Percentiles rank a stretch among this genome's conserved stretches.
Evolutionary conservation across 2,797 vertebrate genomes (phyloP).

Genomic region (Chiroxiphia lanceolata): DNA sequence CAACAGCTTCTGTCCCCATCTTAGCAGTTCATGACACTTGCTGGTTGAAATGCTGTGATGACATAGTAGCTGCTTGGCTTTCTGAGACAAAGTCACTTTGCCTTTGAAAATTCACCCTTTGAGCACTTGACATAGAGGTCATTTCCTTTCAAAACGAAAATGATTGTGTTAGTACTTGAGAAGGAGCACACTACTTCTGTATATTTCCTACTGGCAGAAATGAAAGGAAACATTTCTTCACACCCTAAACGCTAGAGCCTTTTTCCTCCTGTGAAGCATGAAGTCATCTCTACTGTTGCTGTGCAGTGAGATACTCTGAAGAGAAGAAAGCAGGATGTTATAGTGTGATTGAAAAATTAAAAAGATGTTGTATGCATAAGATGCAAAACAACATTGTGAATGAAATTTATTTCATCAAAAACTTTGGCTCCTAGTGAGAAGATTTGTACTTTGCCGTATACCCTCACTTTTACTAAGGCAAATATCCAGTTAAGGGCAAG

Average conservation of each 20-base stretch:
- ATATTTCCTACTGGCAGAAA: background rate
- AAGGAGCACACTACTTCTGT: background rate
- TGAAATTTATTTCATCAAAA: background rate
- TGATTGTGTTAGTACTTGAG: background rate
- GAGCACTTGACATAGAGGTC: background rate
- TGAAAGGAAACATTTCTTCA: background rate
- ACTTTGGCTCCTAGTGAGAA: background rate
- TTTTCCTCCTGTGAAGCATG: background rate
- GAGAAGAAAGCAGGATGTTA: background rate
- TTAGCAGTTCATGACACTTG: background rate
- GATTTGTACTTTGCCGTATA: background rate
- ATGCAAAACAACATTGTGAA: background rate
- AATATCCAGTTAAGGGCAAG: background rate
- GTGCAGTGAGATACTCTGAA: background rate
- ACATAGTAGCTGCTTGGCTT: background rate
- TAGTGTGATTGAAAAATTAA: background rate
- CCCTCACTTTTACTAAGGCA: background rate
- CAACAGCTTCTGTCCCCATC: background rate
- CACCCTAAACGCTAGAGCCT: background rate
- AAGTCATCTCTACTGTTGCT: background rate
- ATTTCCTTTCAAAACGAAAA: background rate
- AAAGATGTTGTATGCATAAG: background rate
- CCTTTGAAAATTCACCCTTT: background rate
- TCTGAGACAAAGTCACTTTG: background rate
- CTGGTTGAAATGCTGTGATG: background rate